Conservation (phyloP, 2,113 vertebrate genomes). For the Pica pica region DNA sequence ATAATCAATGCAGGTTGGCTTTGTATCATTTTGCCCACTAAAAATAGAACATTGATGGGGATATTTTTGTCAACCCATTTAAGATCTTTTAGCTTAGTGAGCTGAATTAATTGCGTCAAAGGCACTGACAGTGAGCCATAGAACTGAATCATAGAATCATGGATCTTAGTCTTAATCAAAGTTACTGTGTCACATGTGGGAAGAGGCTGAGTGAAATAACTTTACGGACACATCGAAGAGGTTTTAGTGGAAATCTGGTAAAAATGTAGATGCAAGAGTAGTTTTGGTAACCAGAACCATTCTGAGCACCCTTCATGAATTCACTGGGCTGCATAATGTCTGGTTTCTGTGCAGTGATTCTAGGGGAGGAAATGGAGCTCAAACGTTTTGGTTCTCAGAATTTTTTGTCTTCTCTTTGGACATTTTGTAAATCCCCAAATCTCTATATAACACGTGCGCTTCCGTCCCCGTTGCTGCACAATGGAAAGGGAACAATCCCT, state of each 20-base stretch:
- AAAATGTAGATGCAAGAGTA: not conserved
- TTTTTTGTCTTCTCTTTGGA: not conserved
- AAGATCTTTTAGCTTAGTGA: not conserved
- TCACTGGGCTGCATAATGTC: not conserved
- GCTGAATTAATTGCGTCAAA: not conserved
- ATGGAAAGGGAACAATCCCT: not conserved
- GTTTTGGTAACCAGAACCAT: not conserved
- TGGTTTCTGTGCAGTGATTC: not conserved
- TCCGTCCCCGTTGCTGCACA: not conserved
- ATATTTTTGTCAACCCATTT: not conserved
- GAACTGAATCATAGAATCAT: not conserved
- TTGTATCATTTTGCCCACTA: not conserved
- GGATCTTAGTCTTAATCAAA: not conserved
- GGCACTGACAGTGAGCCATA: not conserved
- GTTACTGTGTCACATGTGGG: not conserved
- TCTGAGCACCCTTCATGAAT: not conserved
- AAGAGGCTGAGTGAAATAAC: not conserved
- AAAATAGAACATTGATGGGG: not conserved
- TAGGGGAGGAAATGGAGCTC: not conserved
- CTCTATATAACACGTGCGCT: rapidly evolving
- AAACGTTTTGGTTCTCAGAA: not conserved
- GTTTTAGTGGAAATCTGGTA: not conserved
- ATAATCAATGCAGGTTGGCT: not conserved
- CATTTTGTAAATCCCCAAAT: not conserved
- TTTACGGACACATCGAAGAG: not conserved